A percentile compares a stretch with the other conserved stretches of the same genome.
Conservation (phyloP, 2,797 vertebrate species). For the Fratercula arctica region DNA sequence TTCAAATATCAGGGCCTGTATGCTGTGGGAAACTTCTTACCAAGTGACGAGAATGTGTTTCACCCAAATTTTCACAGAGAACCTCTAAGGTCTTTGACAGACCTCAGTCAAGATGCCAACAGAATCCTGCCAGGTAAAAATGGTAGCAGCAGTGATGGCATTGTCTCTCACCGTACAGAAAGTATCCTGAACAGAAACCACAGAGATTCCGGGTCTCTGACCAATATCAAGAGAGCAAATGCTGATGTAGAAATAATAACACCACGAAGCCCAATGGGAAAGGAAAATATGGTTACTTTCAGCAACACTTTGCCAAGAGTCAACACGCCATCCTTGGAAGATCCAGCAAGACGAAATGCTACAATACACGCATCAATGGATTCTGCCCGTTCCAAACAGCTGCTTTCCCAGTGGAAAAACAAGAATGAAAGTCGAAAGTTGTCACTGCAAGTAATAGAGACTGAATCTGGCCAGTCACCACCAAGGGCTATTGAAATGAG, state of each 20-base stretch:
- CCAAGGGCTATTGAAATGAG: conserved; percentile 90
- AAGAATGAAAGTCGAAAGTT: conserved; percentile 91
- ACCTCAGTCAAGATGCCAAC: conserved; percentile 87
- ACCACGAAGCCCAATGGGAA: conserved; percentile 84
- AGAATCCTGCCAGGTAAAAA: conserved; percentile 90
- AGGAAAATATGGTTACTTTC: conserved; percentile 91
- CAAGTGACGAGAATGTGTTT: conserved; percentile 84
- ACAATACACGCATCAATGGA: conserved; percentile 94
- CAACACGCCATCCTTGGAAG: conserved; percentile 89
- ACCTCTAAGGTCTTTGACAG: conserved; percentile 84
- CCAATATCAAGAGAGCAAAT: conserved; percentile 85
- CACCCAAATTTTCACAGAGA: conserved; percentile 72
- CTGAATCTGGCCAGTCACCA: conserved; percentile 85
- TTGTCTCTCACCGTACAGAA: conserved; percentile 84
- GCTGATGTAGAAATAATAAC: conserved; percentile 89
- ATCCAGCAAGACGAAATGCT: conserved; percentile 87
- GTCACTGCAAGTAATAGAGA: conserved; percentile 89
- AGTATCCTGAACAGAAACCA: conserved; percentile 86
- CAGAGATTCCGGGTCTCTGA: conserved; percentile 83
- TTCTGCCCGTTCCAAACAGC: conserved; percentile 93
- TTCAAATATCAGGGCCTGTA: conserved; percentile 86
- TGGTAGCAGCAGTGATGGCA: conserved; percentile 78
- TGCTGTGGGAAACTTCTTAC: conserved; percentile 95
- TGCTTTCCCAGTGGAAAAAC: conserved; percentile 97
- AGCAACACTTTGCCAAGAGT: conserved; percentile 96